Percentiles rank a stretch among this genome's conserved stretches.
Evolutionary conservation across 2,888 invertebrate genomes (phyloP).

Genomic region (Agrochola circellaris): DNA sequence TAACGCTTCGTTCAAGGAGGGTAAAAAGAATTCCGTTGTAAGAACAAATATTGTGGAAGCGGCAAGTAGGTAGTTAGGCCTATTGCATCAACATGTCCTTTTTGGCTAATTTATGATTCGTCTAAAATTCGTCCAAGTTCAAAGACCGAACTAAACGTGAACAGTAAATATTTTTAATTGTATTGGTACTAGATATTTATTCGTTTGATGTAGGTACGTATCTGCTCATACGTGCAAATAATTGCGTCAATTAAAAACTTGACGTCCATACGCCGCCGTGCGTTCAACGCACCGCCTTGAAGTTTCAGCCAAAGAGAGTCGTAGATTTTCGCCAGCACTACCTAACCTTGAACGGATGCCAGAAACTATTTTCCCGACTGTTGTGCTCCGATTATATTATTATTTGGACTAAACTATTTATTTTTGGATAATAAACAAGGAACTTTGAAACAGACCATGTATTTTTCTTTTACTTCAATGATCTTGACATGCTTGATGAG

Average conservation of each 20-base stretch:
- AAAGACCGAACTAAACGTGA: constrained; percentile 19
- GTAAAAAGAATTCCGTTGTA: constrained; percentile 32
- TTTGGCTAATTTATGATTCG: not conserved
- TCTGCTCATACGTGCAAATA: constrained; percentile 43
- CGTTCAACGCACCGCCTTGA: constrained; percentile 79
- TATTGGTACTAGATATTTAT: not conserved
- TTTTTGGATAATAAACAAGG: constrained; percentile 77
- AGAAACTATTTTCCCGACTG: constrained; percentile 77
- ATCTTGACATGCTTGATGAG: not conserved
- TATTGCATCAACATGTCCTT: not conserved
- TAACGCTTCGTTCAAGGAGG: constrained; percentile 62
- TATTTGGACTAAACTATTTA: constrained; percentile 77
- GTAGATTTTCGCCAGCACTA: constrained; percentile 81
- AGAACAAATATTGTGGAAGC: constrained; percentile 30
- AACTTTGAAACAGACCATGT: constrained; percentile 60
- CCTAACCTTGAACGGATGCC: constrained; percentile 89
- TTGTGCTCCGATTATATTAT: constrained; percentile 75
- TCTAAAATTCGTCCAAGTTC: constrained; percentile 12
- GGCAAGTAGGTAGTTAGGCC: not conserved
- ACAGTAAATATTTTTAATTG: constrained; percentile 2
- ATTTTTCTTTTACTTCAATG: constrained; percentile 12
- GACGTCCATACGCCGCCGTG: constrained; percentile 76
- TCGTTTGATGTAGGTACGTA: not conserved
- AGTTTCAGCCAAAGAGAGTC: constrained; percentile 87
- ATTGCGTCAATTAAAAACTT: constrained; percentile 79